phyloP scores from a whole-genome alignment of 2,113 vertebrate species.

The Blennius ocellaris region DNA sequence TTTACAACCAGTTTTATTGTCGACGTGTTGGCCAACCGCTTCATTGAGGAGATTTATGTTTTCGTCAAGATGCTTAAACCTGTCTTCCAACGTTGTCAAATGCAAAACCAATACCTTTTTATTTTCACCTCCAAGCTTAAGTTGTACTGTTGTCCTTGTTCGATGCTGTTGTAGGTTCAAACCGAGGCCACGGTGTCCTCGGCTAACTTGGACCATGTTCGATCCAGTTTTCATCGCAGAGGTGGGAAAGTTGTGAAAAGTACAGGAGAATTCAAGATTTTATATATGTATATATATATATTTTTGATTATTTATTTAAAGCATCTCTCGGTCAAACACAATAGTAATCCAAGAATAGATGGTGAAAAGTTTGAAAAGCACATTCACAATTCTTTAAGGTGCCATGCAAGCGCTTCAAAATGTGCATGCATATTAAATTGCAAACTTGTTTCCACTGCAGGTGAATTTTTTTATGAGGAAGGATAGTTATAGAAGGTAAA shows the following conservation, averaged over 20 bases:
- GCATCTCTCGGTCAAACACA: too few relatives aligned
- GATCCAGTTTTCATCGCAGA: slow-evolving; percentile 42
- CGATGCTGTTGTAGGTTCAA: slow-evolving; percentile 27
- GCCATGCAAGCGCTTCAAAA: slow-evolving; percentile 25
- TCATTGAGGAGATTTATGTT: too few relatives aligned
- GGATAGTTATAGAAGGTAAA: background rate
- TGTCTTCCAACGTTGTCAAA: too few relatives aligned
- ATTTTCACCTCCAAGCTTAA: background rate
- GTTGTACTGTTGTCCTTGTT: background rate
- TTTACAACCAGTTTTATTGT: too few relatives aligned
- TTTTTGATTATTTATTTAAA: slow-evolving; percentile 9
- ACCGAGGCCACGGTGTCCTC: slow-evolving; percentile 17
- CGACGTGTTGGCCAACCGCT: too few relatives aligned
- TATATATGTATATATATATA: too few relatives aligned
- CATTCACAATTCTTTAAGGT: slow-evolving; percentile 22
- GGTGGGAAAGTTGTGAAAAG: slow-evolving; percentile 17
- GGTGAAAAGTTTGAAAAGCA: slow-evolving; percentile 30
- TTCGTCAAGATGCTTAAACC: background rate
- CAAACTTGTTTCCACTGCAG: slow-evolving; percentile 2
- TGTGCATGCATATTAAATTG: slow-evolving; percentile 31
- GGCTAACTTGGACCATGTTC: slow-evolving; percentile 23
- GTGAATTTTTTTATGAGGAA: slow-evolving; percentile 9
- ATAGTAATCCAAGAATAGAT: slow-evolving; percentile 45
- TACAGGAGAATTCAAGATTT: too few relatives aligned
- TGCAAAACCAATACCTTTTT: background rate